Base-by-base conservation (phyloP, 2,113 vertebrate species). In the Neofelis nebulosa region DNA sequence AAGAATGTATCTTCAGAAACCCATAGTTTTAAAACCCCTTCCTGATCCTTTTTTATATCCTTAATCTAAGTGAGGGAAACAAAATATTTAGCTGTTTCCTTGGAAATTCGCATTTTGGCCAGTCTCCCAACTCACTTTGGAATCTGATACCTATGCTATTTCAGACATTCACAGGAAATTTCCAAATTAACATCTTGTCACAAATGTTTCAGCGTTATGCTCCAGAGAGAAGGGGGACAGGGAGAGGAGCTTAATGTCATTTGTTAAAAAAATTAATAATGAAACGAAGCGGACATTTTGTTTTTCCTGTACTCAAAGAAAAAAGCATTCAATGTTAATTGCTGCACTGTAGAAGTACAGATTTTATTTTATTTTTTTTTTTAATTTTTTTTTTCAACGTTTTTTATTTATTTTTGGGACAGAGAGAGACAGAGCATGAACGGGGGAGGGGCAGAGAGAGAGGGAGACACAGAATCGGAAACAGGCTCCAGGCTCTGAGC, bases 131-230 rank as follows among this genome's bases (percentile, higher is more conserved):
- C 4, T 90, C 23, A 61, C 23, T 57, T 61, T 90, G 27, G 38
- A 95, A 92, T 78, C 12, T 52, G 19, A 55, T 66, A 83, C 69
- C 25, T 63, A 33, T 63, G 78, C 16, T 88, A 23, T 36, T n/a
- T 74, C 38, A 76, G 21, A 23, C 1, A 97, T 52, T 71, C 10
- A 68, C 45, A 94, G 21, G 50, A 69, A 66, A 78, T 93, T 85
- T 94, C 52, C 84, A 97, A 96, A 94, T 93, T 96, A 89, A 36
- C 57, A 97, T 52, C 21, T 14, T 27, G 13, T 78, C 76, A 95
- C 9, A 82, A 91, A 82, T 41, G 14, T 90, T 86, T 96, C 33
- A 91, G 71, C 93, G 16, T n/a, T 66, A 15, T 76, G 36, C 19
- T 61, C 5, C 25, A 81, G 33, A 68, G 48, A 69, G 25, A 91